These are phyloP conservation scores for Picathartes gymnocephalus DNA, from an alignment of 2,113 vertebrate species.

Conservation along the genomic window DNA sequence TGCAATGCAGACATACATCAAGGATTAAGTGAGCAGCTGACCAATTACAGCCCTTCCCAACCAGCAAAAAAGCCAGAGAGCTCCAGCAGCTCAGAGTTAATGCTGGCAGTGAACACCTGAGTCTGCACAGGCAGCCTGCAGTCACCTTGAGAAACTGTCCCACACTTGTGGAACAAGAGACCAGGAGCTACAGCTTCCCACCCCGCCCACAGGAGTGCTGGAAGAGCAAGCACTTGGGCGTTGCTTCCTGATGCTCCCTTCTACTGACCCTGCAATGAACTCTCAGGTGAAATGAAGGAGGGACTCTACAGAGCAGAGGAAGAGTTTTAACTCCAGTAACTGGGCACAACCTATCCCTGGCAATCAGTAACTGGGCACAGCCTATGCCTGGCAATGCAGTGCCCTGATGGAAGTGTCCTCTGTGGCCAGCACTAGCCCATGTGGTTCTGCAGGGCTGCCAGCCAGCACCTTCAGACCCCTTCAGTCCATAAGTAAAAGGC, in stretches of 20 bases:
- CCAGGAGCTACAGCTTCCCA: not conserved
- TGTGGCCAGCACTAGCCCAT: not conserved
- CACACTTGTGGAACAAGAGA: not conserved
- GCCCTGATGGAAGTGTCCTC: not conserved
- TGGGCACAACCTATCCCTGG: not conserved
- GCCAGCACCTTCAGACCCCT: not conserved
- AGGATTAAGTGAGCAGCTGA: slow-evolving; percentile 39
- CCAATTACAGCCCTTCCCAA: slow-evolving; percentile 28
- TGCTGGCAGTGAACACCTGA: not conserved
- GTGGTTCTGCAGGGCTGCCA: not conserved
- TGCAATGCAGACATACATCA: slow-evolving; percentile 56
- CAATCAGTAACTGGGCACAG: not conserved
- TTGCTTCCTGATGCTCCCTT: not conserved
- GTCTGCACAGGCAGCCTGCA: not conserved
- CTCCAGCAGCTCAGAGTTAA: not conserved
- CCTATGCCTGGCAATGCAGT: not conserved
- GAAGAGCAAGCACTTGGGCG: not conserved
- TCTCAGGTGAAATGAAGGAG: not conserved
- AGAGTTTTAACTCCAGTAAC: not conserved
- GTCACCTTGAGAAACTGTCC: not conserved
- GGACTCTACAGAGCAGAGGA: not conserved
- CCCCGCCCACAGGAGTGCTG: not conserved
- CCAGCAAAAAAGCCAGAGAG: not conserved
- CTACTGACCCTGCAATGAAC: not conserved
- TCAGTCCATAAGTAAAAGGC: not conserved